Percentiles rank a stretch among this genome's conserved stretches.
These are phyloP conservation scores for Erynnis tages DNA, from an alignment of 2,888 invertebrate genomes.

Conservation along the genomic window DNA sequence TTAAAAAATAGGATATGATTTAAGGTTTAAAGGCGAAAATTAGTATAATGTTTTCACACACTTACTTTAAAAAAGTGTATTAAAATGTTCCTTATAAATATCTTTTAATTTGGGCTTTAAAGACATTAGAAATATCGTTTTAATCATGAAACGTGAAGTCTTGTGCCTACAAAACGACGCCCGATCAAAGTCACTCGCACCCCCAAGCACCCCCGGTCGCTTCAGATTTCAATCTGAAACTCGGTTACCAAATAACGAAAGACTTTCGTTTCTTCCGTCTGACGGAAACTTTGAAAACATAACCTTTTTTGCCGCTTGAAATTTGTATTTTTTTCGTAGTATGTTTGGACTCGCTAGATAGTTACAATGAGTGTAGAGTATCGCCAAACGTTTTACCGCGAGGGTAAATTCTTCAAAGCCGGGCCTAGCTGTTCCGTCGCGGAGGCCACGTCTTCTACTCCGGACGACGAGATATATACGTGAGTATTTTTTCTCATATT, in stretches of 20 bases:
- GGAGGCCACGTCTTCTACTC: conserved; percentile 57
- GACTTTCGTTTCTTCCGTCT: conserved; percentile 31
- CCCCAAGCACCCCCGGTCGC: conserved; percentile 33
- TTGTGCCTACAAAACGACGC: conserved; percentile 21
- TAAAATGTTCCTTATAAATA: too few relatives aligned
- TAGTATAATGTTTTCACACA: too few relatives aligned
- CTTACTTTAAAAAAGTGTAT: too few relatives aligned
- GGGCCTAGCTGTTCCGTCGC: conserved; percentile 59
- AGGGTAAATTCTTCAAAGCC: conserved; percentile 29
- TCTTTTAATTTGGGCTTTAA: too few relatives aligned
- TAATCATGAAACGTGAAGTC: neutral
- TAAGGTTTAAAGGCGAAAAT: too few relatives aligned
- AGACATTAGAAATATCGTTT: too few relatives aligned
- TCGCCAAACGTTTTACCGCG: conserved; percentile 15
- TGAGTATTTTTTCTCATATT: conserved; percentile 44
- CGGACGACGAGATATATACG: conserved; percentile 65
- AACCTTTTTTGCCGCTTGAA: neutral
- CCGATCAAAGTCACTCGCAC: conserved; percentile 32
- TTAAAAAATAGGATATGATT: too few relatives aligned
- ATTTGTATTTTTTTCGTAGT: neutral
- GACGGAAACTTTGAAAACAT: conserved; percentile 13
- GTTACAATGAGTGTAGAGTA: conserved; percentile 15
- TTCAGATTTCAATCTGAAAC: conserved; percentile 51
- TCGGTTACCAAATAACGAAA: conserved; percentile 36
- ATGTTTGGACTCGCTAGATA: too few relatives aligned